Base-by-base conservation (phyloP, 2,888 invertebrate genomes). In the Yponomeuta evonymella region DNA sequence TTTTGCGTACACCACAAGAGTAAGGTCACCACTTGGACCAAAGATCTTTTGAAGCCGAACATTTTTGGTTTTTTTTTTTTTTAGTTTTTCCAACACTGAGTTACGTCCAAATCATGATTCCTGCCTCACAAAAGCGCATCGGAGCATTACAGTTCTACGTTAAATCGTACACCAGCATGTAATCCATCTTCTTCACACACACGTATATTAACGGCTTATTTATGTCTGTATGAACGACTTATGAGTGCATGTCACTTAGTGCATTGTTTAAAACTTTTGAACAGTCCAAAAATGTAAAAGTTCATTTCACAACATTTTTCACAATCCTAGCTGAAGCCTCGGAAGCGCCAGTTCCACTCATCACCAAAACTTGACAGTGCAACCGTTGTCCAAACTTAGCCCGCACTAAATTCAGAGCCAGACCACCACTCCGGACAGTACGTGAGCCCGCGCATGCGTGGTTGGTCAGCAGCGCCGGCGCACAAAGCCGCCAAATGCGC, bases 31-130 rank as follows among this genome's bases (percentile, higher is more conserved):
- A 79, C 72, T 75, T 82, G 82, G 11, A 83, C 75, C 71, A 80
- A 78, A 29, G 83, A 83, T 70, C 80, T 79, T 77, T 87, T 89
- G 78, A 90, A 89, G n/a, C 89, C 88, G 48, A 89, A 82, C 91
- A 91, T 92, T 78, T 83, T 87, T 15, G 51, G 68, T 29, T 48
- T n/a, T 5, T 23, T 48, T n/a, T 5, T 23, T 23, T 23, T n/a
- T 15, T 15, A 58, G 15, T 58, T 58, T 58, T 30, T 12, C 1
- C 65, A 11, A 11, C 65, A 30, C 67, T n/a, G 12, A 30, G 74
- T 78, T 73, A 81, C 73, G 70, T 75, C 70, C 71, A 70, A 72
- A 72, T 73, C 82, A 81, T 75, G 75, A 74, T 77, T 78, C 77
- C 77, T 75, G 75, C 70, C 74, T 70, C 62, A 71, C 76, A 75